Evolutionary conservation across 2,113 vertebrate genomes (phyloP).

Genomic region (Phalacrocorax carbo): DNA sequence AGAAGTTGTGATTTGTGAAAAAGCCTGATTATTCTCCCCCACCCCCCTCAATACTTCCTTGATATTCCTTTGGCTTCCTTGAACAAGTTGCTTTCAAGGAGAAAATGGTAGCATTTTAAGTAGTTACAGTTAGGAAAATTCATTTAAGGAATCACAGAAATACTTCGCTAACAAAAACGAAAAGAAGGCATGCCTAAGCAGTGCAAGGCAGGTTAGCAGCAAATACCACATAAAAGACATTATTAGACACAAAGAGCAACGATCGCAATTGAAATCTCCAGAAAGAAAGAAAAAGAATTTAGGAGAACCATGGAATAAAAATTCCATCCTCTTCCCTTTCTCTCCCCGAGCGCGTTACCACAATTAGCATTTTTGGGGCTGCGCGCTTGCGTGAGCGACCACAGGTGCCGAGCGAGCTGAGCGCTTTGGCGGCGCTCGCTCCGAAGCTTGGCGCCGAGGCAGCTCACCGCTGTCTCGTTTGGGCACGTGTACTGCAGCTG

Average conservation of each 20-base stretch:
- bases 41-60: neutral
- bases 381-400: neutral
- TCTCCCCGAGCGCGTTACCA: neutral
- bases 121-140: neutral
- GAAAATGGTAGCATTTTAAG: neutral
- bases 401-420: accelerated
- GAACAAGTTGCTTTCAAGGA: neutral
- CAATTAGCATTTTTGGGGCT: neutral
- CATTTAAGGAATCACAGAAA: neutral
- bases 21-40: neutral
- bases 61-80: neutral
- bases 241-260: neutral
- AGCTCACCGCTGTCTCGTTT: neutral
- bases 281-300: neutral
- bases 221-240: neutral
- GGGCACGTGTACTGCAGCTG: accelerated
- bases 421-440: neutral
- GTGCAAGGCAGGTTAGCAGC: neutral
- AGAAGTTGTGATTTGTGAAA: neutral
- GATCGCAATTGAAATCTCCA: neutral
- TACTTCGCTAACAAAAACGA: neutral
- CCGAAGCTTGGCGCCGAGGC: neutral
- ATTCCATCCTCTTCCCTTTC: neutral
- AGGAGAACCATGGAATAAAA: neutral
- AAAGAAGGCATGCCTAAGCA: neutral